phyloP scores from a whole-genome alignment of 2,888 invertebrate species.

The Chymomyza caudatula region DNA sequence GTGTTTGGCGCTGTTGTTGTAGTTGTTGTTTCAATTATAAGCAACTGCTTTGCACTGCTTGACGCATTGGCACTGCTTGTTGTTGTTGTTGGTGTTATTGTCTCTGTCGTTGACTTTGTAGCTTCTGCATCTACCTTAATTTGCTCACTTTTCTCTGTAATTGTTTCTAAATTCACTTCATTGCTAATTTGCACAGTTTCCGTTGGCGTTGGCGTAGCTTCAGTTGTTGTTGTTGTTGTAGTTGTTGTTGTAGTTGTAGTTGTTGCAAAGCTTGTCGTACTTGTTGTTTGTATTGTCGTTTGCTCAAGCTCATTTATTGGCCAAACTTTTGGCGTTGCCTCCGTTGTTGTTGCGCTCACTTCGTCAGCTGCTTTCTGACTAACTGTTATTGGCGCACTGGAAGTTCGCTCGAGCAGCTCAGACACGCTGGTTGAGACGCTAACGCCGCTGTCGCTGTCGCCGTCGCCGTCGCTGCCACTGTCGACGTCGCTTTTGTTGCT shows the following conservation, averaged over 20 bases:
- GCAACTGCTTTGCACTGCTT: neutral
- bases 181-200: slow-evolving; percentile 70
- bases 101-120: slow-evolving; percentile 16
- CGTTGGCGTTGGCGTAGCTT: slow-evolving; percentile 49
- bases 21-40: slow-evolving; percentile 5
- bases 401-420: slow-evolving; percentile 32
- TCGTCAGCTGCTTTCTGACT: slow-evolving; percentile 65
- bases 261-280: slow-evolving; percentile 32
- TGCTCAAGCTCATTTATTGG: slow-evolving; percentile 24
- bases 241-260: slow-evolving; percentile 33
- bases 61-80: slow-evolving; percentile 10
- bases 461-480: slow-evolving; percentile 14
- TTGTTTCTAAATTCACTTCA: slow-evolving; percentile 63
- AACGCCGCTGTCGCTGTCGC: slow-evolving; percentile 26
- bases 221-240: slow-evolving; percentile 30
- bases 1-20: slow-evolving; percentile 21
- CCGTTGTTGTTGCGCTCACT: slow-evolving; percentile 40
- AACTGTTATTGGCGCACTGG: slow-evolving; percentile 57
- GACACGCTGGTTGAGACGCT: neutral
- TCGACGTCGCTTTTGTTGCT: slow-evolving; percentile 32
- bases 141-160: slow-evolving; percentile 38
- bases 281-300: slow-evolving; percentile 27
- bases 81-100: slow-evolving; percentile 28
- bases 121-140: slow-evolving; percentile 23
- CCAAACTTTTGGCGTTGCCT: slow-evolving; percentile 12